Evolutionary conservation across 2,113 vertebrate species (phyloP).

Genomic region (Lanius ludovicianus): DNA sequence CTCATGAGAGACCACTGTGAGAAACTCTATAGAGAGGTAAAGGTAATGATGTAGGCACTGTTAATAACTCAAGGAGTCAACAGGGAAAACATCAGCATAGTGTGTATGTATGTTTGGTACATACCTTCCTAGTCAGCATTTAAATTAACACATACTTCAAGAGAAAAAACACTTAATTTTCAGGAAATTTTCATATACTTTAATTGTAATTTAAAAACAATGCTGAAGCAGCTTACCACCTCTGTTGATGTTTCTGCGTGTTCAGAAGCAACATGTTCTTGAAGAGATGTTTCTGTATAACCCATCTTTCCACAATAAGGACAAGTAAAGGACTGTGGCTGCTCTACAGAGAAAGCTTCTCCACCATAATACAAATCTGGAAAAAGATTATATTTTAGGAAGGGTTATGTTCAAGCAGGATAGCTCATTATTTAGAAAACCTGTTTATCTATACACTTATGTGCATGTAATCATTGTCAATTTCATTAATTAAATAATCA

Average conservation of each 20-base stretch:
- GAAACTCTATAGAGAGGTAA: neutral
- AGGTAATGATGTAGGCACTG: neutral
- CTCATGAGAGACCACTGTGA: neutral
- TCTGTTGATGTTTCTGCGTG: neutral
- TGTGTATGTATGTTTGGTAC: neutral
- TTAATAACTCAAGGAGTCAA: neutral
- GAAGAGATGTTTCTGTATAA: conserved; percentile 19
- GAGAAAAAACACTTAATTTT: neutral
- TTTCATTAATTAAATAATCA: neutral
- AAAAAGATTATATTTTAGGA: neutral
- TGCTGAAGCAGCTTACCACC: neutral
- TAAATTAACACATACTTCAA: neutral
- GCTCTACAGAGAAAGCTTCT: conserved; percentile 98
- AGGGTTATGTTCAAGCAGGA: neutral
- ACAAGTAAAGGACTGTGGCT: conserved; percentile 98
- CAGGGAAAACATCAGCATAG: neutral
- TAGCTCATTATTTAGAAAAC: neutral
- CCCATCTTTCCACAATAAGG: conserved; percentile 98
- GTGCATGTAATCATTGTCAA: neutral
- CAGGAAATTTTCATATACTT: neutral
- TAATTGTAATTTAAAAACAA: neutral
- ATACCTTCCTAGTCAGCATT: neutral
- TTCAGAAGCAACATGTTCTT: neutral
- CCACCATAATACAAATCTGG: conserved; percentile 98
- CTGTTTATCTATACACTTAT: neutral